Percentiles rank a stretch among this genome's conserved stretches.
Evolutionary conservation across 2,888 invertebrate species (phyloP).

Genomic region (Aphelenchoides bicaudatus): DNA sequence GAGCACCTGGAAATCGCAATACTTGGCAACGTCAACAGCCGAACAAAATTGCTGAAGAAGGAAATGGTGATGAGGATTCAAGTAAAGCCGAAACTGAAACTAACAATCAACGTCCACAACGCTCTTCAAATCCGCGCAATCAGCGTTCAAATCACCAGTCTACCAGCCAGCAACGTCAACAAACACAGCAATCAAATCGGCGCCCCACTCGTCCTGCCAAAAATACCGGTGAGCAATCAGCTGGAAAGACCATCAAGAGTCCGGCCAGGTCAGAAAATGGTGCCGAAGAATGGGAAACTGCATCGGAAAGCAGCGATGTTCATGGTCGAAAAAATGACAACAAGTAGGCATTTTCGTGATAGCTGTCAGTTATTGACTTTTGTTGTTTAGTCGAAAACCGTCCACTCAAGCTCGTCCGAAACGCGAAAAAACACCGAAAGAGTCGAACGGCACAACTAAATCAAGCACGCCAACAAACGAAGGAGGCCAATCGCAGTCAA

Average conservation of each 20-base stretch:
- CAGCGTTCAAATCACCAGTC: slow-evolving; percentile 6
- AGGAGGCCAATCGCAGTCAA: slow-evolving; percentile 29
- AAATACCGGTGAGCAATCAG: neutral
- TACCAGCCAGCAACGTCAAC: neutral
- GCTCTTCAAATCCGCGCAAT: neutral
- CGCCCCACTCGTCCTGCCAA: neutral
- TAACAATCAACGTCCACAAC: neutral
- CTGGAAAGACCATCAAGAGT: slow-evolving; percentile 29
- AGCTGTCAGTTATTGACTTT: neutral
- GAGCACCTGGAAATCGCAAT: neutral
- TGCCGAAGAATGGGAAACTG: slow-evolving; percentile 72
- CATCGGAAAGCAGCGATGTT: slow-evolving; percentile 74
- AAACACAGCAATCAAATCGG: neutral
- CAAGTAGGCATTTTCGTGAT: neutral
- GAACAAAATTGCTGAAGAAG: neutral
- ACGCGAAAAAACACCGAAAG: neutral
- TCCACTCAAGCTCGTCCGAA: slow-evolving; percentile 4
- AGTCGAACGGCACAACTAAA: slow-evolving; percentile 6
- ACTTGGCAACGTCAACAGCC: slow-evolving; percentile 14
- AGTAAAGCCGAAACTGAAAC: neutral
- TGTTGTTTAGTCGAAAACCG: neutral
- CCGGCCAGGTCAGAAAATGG: slow-evolving; percentile 38
- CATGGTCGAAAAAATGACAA: slow-evolving; percentile 24
- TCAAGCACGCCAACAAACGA: slow-evolving; percentile 12
- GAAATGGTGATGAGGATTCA: neutral